These are phyloP conservation scores for Plotosus lineatus DNA, from an alignment of 2,113 vertebrate species.

Conservation along the genomic window DNA sequence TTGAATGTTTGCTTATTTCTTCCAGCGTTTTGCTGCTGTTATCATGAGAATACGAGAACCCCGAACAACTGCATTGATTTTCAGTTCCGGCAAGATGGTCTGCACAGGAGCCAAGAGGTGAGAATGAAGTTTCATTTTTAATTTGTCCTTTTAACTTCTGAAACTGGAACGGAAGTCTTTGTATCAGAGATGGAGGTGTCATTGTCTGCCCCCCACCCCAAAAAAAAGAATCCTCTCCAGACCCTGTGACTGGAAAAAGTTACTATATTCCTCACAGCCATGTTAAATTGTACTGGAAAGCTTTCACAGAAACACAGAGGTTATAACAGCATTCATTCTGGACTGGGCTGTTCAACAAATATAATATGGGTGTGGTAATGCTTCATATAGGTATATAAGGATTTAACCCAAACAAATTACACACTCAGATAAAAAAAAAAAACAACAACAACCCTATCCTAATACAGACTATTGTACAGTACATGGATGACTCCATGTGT, in stretches of 20 bases:
- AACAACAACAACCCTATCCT: not conserved
- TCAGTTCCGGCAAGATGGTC: conserved; percentile 99
- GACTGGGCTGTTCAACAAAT: not conserved
- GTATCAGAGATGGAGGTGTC: not conserved
- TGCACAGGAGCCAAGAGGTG: conserved; percentile 99
- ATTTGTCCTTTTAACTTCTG: not conserved
- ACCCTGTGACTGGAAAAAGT: no score
- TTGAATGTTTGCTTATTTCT: conserved; percentile 3
- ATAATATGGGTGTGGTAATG: not conserved
- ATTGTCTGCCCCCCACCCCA: no score
- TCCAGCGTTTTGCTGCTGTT: conserved; percentile 97
- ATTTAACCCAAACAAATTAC: not conserved
- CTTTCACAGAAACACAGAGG: not conserved
- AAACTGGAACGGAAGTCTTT: not conserved
- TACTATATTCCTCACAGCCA: not conserved
- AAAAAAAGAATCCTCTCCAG: no score
- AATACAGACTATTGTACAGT: not conserved
- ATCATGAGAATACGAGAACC: conserved; percentile 99
- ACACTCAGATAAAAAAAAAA: not conserved
- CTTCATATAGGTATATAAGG: not conserved
- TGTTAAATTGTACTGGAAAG: not conserved
- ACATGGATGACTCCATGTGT: not conserved
- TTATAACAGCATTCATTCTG: not conserved
- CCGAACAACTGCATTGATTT: conserved; percentile 95
- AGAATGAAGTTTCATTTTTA: not conserved